Conservation (phyloP, 2,888 invertebrate species). For the Mythimna ferrago region DNA sequence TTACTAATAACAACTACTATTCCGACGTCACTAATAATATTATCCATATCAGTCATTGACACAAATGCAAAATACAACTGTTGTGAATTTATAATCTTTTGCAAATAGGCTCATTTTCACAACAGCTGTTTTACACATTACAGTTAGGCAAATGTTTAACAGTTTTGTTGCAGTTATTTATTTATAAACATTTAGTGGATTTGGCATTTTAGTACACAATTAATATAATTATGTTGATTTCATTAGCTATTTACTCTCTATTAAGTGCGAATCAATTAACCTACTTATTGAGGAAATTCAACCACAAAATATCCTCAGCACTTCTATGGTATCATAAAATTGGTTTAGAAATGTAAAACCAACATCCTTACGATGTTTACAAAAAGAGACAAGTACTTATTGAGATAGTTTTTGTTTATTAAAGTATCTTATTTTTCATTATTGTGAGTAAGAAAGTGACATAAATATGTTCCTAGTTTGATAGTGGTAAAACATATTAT, state of each 20-base stretch:
- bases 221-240: background rate
- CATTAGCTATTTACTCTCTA: background rate
- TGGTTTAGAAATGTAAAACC: constrained; percentile 51
- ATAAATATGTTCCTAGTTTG: constrained; percentile 49
- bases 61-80: constrained; percentile 8
- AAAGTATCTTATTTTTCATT: constrained; percentile 6
- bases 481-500: constrained; percentile 40
- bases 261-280: constrained; percentile 22
- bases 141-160: constrained; percentile 17
- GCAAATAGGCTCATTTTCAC: constrained; percentile 11
- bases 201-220: background rate
- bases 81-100: constrained; percentile 26
- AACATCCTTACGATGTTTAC: constrained; percentile 7
- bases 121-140: constrained; percentile 13
- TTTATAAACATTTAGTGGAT: constrained; percentile 5
- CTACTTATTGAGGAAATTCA: constrained; percentile 17
- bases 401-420: background rate
- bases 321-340: constrained; percentile 41
- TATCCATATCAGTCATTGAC: constrained; percentile 27
- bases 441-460: constrained; percentile 11
- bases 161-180: background rate
- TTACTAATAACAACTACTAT: constrained; percentile 14
- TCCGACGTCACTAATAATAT: background rate
- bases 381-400: background rate
- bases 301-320: constrained; percentile 28